Conservation (phyloP, 2,113 vertebrate species). For the Ophthalmolycus amberensis region DNA sequence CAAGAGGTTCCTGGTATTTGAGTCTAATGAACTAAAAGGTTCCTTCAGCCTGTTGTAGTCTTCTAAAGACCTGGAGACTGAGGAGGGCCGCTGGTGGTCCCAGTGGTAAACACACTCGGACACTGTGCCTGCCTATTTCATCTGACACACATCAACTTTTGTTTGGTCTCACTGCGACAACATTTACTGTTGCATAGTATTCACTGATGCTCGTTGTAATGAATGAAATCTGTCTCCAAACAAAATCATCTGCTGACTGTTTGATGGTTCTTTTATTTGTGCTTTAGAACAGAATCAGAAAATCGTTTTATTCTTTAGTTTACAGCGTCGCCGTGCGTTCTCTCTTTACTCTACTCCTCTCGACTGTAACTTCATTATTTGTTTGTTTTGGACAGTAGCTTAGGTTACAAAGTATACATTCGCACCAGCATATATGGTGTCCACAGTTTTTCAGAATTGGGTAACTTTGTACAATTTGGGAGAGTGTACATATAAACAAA, state of each 20-base stretch:
- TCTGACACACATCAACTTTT: background rate
- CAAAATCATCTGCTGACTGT: background rate
- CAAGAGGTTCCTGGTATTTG: background rate
- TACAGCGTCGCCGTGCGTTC: background rate
- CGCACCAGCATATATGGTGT: too few species aligned
- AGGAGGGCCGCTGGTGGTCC: background rate
- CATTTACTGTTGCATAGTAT: background rate
- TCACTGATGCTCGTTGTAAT: background rate
- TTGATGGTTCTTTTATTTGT: background rate
- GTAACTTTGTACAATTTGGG: too few species aligned
- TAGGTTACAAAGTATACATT: too few species aligned
- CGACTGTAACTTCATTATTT: too few species aligned
- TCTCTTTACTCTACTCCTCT: background rate
- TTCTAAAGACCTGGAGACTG: background rate
- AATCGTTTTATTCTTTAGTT: background rate
- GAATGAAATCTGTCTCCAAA: background rate
- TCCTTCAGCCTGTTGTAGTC: background rate
- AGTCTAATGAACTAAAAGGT: background rate
- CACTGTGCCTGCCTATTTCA: background rate
- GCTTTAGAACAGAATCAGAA: background rate
- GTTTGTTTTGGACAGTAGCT: too few species aligned
- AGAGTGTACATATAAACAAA: too few species aligned
- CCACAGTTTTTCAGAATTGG: too few species aligned
- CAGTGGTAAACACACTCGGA: background rate
- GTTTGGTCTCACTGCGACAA: background rate